phyloP scores from a whole-genome alignment of 2,797 vertebrate species.

The Enteromius trimaculatus region DNA sequence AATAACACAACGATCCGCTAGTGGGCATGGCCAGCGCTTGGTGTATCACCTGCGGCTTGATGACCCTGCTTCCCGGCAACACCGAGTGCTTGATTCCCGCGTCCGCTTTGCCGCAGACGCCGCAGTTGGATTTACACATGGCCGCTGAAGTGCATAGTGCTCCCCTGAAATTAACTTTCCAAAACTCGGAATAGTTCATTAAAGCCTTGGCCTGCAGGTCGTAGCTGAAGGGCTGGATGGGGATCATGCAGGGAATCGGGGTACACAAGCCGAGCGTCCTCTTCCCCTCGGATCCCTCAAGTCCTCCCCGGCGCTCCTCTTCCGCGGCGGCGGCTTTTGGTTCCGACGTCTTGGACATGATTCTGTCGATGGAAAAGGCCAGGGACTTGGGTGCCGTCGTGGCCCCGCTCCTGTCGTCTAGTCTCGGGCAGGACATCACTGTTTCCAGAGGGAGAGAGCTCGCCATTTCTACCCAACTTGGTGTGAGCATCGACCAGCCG shows the following conservation, averaged over 20 bases:
- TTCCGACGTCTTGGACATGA: constrained; percentile 94
- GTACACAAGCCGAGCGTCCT: constrained; percentile 87
- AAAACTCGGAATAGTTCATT: constrained; percentile 95
- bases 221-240: constrained; percentile 90
- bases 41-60: constrained; percentile 96
- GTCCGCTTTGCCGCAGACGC: constrained; percentile 87
- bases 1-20: constrained; percentile 91
- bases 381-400: constrained; percentile 88
- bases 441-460: constrained; percentile 90
- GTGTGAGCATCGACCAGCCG: constrained; percentile 79
- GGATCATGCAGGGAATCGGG: constrained; percentile 93
- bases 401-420: constrained; percentile 79
- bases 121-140: constrained; percentile 91
- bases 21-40: constrained; percentile 87
- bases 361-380: constrained; percentile 98
- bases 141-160: constrained; percentile 82
- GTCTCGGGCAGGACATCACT: constrained; percentile 86
- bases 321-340: constrained; percentile 69
- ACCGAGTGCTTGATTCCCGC: constrained; percentile 81
- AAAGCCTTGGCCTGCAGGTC: constrained; percentile 92
- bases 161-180: constrained; percentile 89
- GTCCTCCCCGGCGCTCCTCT: constrained; percentile 75
- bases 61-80: constrained; percentile 83
- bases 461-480: constrained; percentile 83
- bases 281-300: constrained; percentile 77